Percentiles rank a stretch among this genome's conserved stretches.
phyloP scores from a whole-genome alignment of 2,797 vertebrate species.

The Tamandua tetradactyla region DNA sequence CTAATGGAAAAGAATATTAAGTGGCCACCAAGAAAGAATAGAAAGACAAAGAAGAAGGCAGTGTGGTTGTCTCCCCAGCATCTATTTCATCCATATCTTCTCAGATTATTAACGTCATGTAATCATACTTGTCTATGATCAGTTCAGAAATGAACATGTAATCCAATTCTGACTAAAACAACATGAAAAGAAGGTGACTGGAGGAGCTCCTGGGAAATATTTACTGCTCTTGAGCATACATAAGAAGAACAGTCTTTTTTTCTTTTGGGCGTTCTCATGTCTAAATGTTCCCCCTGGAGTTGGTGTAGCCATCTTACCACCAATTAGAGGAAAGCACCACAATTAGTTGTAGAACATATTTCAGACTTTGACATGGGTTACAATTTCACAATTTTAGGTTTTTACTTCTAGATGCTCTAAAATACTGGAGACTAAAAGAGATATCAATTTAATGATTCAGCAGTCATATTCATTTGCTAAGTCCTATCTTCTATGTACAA shows the following conservation, averaged over 20 bases:
- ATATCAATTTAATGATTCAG: too few species aligned
- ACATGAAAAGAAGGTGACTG: background rate
- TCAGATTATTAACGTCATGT: background rate
- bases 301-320: background rate
- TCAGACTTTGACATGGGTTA: too few species aligned
- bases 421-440: too few species aligned
- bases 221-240: background rate
- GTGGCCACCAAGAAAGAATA: background rate
- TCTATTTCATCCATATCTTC: background rate
- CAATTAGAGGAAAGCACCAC: background rate
- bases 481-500: too few species aligned
- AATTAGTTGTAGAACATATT: too few species aligned
- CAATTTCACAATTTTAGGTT: too few species aligned
- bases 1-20: background rate
- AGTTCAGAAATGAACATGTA: background rate
- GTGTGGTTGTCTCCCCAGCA: background rate
- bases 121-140: background rate
- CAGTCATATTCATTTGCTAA: too few species aligned
- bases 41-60: background rate
- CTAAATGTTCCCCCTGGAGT: background rate
- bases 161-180: background rate
- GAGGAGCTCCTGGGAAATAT: background rate
- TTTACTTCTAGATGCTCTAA: too few species aligned
- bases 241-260: background rate
- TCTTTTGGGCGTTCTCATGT: background rate